phyloP scores from a whole-genome alignment of 2,113 vertebrate species.

The Ascaphus truei region DNA sequence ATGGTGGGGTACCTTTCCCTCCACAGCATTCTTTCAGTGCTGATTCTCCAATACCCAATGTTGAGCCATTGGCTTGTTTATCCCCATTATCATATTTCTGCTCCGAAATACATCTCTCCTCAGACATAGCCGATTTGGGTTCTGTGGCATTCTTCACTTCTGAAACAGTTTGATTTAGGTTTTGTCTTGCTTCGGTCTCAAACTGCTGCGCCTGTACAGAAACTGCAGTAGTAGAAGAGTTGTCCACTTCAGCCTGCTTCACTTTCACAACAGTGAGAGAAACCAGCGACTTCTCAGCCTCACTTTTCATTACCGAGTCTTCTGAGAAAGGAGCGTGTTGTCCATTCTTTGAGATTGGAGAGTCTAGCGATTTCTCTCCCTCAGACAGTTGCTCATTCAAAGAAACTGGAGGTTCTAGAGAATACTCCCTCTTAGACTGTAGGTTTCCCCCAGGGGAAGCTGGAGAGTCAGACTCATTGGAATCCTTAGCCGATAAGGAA shows the following conservation, averaged over 20 bases:
- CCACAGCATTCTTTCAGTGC: not conserved
- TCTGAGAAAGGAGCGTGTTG: not conserved
- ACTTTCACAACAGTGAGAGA: not conserved
- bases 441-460: not conserved
- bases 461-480: not conserved
- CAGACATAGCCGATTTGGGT: not conserved
- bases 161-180: not conserved
- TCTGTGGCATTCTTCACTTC: not conserved
- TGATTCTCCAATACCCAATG: not conserved
- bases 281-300: not conserved
- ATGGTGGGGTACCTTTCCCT: not conserved
- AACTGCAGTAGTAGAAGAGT: not conserved
- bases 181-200: not conserved
- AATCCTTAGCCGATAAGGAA: no score
- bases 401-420: not conserved
- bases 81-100: not conserved
- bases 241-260: not conserved
- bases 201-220: not conserved
- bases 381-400: not conserved
- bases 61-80: not conserved
- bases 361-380: not conserved
- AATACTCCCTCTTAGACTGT: not conserved
- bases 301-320: not conserved
- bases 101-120: not conserved
- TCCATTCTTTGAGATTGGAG: not conserved